Percentiles rank a stretch among this genome's conserved stretches.
Evolutionary conservation across 2,113 vertebrate species (phyloP).

Genomic region (Parotia lawesii): DNA sequence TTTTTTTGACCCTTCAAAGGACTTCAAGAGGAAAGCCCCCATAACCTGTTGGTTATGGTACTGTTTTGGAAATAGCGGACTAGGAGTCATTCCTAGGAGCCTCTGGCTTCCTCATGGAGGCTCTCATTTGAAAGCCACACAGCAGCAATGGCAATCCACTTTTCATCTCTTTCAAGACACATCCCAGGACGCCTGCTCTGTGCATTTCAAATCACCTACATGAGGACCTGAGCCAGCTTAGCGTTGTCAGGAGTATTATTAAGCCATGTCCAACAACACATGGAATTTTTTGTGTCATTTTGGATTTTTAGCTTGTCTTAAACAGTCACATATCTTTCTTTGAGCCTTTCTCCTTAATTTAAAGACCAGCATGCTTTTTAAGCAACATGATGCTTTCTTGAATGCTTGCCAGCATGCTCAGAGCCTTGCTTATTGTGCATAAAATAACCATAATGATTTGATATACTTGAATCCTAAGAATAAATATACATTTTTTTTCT

Average conservation of each 20-base stretch:
- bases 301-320: neutral
- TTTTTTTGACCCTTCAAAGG: neutral
- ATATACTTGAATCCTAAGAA: conserved; percentile 17
- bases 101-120: neutral
- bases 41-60: neutral
- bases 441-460: neutral
- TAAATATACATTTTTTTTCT: neutral
- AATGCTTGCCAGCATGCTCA: neutral
- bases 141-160: neutral
- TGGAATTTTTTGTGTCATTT: neutral
- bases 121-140: neutral
- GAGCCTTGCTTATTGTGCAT: neutral
- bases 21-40: neutral
- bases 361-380: neutral
- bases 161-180: neutral
- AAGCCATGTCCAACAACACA: neutral
- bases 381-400: neutral
- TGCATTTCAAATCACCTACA: neutral
- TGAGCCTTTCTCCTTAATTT: neutral
- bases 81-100: neutral
- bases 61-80: neutral
- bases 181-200: neutral
- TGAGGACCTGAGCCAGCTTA: neutral
- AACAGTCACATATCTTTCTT: neutral
- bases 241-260: neutral